Evolutionary conservation across 23 tunicate genomes (phyloP).

Genomic region (Clavelina lepadiformis): DNA sequence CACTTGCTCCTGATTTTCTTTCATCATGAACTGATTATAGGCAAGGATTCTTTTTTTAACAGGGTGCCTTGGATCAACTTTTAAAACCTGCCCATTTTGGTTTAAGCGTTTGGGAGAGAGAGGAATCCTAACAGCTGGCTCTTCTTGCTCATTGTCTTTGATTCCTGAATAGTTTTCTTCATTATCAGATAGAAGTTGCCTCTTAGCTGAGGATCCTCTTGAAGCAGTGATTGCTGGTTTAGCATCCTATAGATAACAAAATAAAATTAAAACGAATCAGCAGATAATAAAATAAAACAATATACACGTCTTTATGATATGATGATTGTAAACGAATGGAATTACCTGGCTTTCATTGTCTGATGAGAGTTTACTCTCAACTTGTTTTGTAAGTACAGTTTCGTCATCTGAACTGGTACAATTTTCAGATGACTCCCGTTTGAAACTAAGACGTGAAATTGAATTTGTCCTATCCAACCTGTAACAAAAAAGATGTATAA

Average conservation of each 20-base stretch:
- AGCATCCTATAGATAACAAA: no score
- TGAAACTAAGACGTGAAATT: constrained; percentile 2
- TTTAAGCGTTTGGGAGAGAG: constrained; percentile 51
- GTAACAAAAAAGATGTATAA: not conserved
- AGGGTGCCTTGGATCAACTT: constrained; percentile 70
- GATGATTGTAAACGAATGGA: no score
- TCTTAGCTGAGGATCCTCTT: constrained; percentile 24
- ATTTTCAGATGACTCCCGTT: constrained; percentile 32
- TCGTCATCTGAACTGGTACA: constrained; percentile 46
- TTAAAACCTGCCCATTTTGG: constrained; percentile 37
- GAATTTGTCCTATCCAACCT: constrained; percentile 41
- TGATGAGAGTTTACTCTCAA: no score
- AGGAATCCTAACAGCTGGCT: constrained; percentile 35
- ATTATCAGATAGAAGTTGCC: constrained; percentile 51
- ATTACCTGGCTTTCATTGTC: no score
- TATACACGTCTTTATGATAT: no score
- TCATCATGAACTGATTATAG: constrained; percentile 60
- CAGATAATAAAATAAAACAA: no score
- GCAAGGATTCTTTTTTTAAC: constrained; percentile 81
- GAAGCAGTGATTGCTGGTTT: no score
- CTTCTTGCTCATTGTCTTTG: constrained; percentile 1
- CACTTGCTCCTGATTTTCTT: constrained; percentile 29
- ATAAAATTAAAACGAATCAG: no score
- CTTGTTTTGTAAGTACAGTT: not conserved
- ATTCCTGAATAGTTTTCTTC: not conserved